Evolutionary conservation across 1,140 invertebrate species (phyloP).

Genomic region (Leptinotarsa defecta): DNA sequence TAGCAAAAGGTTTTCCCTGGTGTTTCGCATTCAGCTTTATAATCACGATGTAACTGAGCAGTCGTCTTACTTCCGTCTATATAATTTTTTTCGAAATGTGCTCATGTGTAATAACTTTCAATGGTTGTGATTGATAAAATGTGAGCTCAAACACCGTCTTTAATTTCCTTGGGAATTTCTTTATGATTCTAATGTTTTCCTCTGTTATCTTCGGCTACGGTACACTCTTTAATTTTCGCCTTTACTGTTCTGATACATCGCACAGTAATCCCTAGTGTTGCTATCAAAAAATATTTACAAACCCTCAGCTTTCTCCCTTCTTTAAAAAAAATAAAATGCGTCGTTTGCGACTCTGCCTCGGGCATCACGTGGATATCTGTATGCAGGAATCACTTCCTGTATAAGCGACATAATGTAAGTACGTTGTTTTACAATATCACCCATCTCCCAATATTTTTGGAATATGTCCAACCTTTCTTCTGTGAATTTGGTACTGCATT

Average conservation of each 20-base stretch:
- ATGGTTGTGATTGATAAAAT: constrained; percentile 20
- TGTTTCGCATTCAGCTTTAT: constrained; percentile 28
- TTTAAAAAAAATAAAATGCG: too few relatives aligned
- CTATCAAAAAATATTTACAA: too few relatives aligned
- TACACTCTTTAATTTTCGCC: constrained; percentile 5
- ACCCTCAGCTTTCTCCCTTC: too few relatives aligned
- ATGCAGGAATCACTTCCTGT: too few relatives aligned
- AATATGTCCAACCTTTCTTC: too few relatives aligned
- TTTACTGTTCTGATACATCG: constrained; percentile 17
- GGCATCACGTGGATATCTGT: too few relatives aligned
- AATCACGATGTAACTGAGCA: constrained; percentile 29
- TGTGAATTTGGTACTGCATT: too few relatives aligned
- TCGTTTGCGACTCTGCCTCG: too few relatives aligned
- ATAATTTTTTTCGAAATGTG: constrained; percentile 24
- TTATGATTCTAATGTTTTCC: constrained; percentile 6
- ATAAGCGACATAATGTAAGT: too few relatives aligned
- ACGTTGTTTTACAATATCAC: too few relatives aligned
- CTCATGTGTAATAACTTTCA: constrained; percentile 10
- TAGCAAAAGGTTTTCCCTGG: constrained; percentile 16
- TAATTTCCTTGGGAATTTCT: constrained; percentile 11
- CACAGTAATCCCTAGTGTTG: background rate
- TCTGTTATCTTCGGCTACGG: constrained; percentile 17
- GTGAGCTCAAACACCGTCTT: constrained; percentile 11
- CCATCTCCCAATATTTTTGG: too few relatives aligned
- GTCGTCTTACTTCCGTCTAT: constrained; percentile 34